Evolutionary conservation across 2,113 vertebrate genomes (phyloP).

Genomic region (Excalfactoria chinensis): DNA sequence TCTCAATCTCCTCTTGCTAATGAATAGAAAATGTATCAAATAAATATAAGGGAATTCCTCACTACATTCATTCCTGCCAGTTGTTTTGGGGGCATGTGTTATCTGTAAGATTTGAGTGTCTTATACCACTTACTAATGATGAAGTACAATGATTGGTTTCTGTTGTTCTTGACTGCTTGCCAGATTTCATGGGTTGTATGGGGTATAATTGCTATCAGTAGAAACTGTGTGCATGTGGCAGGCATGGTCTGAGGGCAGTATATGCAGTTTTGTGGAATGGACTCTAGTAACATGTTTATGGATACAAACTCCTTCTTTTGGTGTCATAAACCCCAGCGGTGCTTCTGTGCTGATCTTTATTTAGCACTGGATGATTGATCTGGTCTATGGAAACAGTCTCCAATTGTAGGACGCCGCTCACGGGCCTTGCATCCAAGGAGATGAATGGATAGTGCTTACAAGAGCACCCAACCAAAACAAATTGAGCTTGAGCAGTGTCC

Average conservation of each 20-base stretch:
- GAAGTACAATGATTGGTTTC: not conserved
- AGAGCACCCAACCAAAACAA: not conserved
- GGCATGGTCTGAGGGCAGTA: not conserved
- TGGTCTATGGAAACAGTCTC: not conserved
- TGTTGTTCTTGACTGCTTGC: not conserved
- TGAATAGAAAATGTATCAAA: not conserved
- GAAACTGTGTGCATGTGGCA: not conserved
- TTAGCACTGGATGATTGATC: not conserved
- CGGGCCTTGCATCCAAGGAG: not conserved
- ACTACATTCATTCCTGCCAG: not conserved
- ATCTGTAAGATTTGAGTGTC: rapidly evolving
- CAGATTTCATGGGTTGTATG: not conserved
- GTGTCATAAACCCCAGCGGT: not conserved
- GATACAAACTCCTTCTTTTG: not conserved
- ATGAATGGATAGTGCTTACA: not conserved
- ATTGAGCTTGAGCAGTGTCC: constrained; percentile 1
- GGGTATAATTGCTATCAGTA: not conserved
- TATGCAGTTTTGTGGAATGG: not conserved
- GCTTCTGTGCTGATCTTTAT: not conserved
- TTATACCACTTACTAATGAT: not conserved
- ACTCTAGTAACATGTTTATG: not conserved
- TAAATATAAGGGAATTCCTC: not conserved
- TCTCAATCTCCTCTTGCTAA: not conserved
- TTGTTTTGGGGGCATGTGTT: not conserved
- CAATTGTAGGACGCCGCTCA: not conserved